Evolutionary conservation across 2,113 vertebrate species (phyloP).

Genomic region (Nipponia nippon): DNA sequence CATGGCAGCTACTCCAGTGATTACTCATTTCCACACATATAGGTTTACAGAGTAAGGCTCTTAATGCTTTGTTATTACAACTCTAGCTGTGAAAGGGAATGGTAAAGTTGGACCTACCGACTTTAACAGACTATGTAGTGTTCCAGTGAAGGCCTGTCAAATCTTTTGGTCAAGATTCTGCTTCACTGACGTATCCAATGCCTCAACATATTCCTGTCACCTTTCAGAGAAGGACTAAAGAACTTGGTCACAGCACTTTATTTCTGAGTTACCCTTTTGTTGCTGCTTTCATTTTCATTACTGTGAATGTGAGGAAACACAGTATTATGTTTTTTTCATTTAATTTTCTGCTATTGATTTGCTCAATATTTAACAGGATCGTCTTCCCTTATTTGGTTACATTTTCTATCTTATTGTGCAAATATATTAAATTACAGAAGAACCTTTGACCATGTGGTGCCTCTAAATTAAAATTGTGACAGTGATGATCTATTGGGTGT

Average conservation of each 20-base stretch:
- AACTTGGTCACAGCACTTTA: neutral
- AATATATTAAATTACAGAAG: neutral
- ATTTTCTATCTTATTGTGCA: neutral
- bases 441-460: neutral
- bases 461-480: neutral
- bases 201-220: neutral
- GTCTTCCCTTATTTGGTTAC: neutral
- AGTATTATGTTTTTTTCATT: neutral
- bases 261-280: neutral
- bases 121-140: neutral
- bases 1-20: neutral
- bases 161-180: neutral
- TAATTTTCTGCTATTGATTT: neutral
- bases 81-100: neutral
- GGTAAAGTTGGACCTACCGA: neutral
- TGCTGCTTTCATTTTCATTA: neutral
- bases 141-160: neutral
- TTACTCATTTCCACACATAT: fast-evolving
- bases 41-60: neutral
- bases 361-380: neutral
- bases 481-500: neutral
- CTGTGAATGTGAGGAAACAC: neutral
- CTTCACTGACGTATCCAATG: neutral
- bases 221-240: neutral
- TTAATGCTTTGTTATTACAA: neutral